These are phyloP conservation scores for Drosophila melanosoma DNA, from an alignment of 2,888 invertebrate genomes.

Conservation along the genomic window DNA sequence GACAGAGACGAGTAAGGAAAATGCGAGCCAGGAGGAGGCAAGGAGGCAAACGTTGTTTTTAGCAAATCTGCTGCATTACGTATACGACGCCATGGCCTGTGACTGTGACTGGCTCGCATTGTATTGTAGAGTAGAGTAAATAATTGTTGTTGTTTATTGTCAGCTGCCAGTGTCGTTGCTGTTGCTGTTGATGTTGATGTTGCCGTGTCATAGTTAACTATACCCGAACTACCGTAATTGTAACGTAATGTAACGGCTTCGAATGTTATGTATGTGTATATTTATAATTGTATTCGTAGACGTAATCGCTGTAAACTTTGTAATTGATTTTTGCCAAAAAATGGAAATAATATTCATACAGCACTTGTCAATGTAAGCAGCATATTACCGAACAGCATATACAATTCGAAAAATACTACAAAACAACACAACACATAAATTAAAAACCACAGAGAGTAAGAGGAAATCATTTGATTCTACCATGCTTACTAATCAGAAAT, in stretches of 20 bases:
- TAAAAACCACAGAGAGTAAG: background rate
- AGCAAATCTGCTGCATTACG: slow-evolving; percentile 32
- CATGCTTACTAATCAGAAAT: background rate
- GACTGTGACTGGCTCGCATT: slow-evolving; percentile 22
- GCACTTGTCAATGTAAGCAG: slow-evolving; percentile 50
- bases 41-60: slow-evolving; percentile 3
- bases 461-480: slow-evolving; percentile 8
- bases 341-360: slow-evolving; percentile 21
- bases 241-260: slow-evolving; percentile 51
- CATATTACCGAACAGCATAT: slow-evolving; percentile 11
- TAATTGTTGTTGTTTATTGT: slow-evolving; percentile 49
- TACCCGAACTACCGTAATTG: slow-evolving; percentile 40
- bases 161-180: slow-evolving; percentile 27
- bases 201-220: slow-evolving; percentile 70
- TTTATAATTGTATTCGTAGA: slow-evolving; percentile 44
- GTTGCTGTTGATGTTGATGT: slow-evolving; percentile 37
- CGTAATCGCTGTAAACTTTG: slow-evolving; percentile 45
- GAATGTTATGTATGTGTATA: slow-evolving; percentile 44
- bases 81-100: slow-evolving; percentile 49
- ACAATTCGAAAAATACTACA: background rate
- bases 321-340: slow-evolving; percentile 40
- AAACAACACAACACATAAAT: background rate
- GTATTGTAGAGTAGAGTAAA: slow-evolving; percentile 24
- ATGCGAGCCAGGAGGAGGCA: slow-evolving; percentile 1
- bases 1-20: background rate